Evolutionary conservation across 2,888 invertebrate genomes (phyloP), one percentile per base, ranked within the genome.

Genomic region (Andrena bucephala): DNA sequence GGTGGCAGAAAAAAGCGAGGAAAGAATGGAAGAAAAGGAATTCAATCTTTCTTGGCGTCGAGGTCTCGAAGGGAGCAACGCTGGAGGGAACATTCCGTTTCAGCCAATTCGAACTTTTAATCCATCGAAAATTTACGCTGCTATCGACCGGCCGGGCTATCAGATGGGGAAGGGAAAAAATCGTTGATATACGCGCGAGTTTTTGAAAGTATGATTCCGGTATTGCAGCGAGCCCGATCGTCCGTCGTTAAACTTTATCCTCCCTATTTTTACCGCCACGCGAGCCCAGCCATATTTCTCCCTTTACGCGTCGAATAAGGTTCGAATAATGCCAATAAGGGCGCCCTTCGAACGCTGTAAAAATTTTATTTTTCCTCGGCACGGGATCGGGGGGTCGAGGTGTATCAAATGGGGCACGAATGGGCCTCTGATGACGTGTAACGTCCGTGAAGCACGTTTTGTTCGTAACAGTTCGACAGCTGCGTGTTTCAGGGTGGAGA

Each of bases 301-400:
- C 16, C 68, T 65, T 54, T 29, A 33, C 33, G 59, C 48, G 24
- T 60, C 48, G 59, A 33, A 69, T 68, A 65, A 70, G 36, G 29
- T 33, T n/a, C n/a, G 67, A 75, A 70, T 82, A 81, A 81, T 62
- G 54, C 67, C 74, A 70, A 75, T 81, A 81, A 67, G 50, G 29
- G 54, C 42, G 2, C 60, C 33, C 66, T 68, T 52, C 36, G 42
- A 16, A 50, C 36, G 66, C 10, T 24, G 69, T 82, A 82, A 82
- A 82, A 67, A 57, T 81, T 82, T 82, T 82, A 82, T 82, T 82
- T 81, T 78, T 54, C 67, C 50, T 57, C 50, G 24, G 10, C 3
- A 16, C 54, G 52, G 57, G 24, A 10, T 7, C 16, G 27, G 24
- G n/a, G 36, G 33, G 0, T 13, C 36, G 27, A n/a, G 69, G 24